Percentiles rank a stretch among this genome's conserved stretches.
Conservation (phyloP, 2,888 invertebrate species). For the Dryobota labecula region DNA sequence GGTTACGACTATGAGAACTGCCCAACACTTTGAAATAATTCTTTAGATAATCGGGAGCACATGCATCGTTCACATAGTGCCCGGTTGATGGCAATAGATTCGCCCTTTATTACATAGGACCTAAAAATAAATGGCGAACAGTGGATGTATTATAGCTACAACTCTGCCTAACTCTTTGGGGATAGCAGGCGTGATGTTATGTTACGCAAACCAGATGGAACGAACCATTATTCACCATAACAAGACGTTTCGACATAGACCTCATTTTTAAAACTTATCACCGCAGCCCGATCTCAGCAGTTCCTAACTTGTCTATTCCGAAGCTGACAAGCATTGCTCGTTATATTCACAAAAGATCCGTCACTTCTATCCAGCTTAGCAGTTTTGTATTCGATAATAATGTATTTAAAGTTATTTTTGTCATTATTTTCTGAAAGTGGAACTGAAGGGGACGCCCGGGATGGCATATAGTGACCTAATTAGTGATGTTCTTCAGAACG, state of each 20-base stretch:
- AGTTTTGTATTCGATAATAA: conserved; percentile 32
- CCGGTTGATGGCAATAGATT: not conserved
- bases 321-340: conserved; percentile 49
- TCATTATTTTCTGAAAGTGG: not conserved
- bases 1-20: too few relatives aligned
- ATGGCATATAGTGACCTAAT: too few relatives aligned
- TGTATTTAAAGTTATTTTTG: conserved; percentile 6
- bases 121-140: not conserved
- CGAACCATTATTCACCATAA: not conserved
- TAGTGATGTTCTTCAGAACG: too few relatives aligned
- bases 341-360: conserved; percentile 40
- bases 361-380: conserved; percentile 31
- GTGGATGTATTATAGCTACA: not conserved
- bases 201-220: not conserved
- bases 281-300: conserved; percentile 6
- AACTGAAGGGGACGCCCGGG: too few relatives aligned
- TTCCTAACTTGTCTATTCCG: conserved; percentile 29
- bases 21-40: too few relatives aligned
- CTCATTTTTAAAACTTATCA: conserved; percentile 25
- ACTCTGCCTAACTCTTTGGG: not conserved
- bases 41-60: too few relatives aligned
- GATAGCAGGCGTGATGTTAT: not conserved
- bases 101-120: not conserved
- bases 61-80: too few relatives aligned
- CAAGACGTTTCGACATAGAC: conserved; percentile 26